Evolutionary conservation across 2,113 vertebrate genomes (phyloP), one percentile per base, ranked within the genome.

Genomic region (Burhinus bistriatus): DNA sequence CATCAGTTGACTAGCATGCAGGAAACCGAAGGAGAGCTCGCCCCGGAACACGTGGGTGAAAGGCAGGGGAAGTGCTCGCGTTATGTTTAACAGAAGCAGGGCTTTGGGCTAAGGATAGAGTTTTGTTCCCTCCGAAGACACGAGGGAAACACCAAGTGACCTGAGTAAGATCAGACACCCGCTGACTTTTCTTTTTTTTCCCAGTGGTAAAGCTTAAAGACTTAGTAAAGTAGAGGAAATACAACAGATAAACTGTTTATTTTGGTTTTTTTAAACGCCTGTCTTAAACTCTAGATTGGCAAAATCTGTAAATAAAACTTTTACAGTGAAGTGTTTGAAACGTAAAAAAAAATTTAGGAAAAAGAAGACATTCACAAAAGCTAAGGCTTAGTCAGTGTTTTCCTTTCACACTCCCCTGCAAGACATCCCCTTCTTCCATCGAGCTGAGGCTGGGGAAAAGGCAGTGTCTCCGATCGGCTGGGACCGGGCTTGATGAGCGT

Each of bases 1-100:
- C 1, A 2, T 52, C 57, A 6, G 38, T 29, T 51, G 36, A 25
- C 9, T 14, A 7, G 17, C 0, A 0, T 12, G 34, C 65, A 57
- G 72, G 72, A 77, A 40, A 45, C 42, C 25, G 2, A 8, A 26
- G 23, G 55, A 61, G 58, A 66, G 23, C 40, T 42, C 18, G 30
- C 47, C 7, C 20, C 5, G 11, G 20, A 52, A 20, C 23, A 29
- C 0, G 5, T 12, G 52, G 49, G 64, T 47, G 45, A 38, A 23
- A 15, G 52, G 72, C 45, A 26, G 64, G 40, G 59, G 32, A 83
- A 20, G 62, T 15, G 36, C 14, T 34, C 42, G n/a, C 3, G 0
- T 9, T 26, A 5, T 4, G 9, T 38, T 59, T 8, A 55, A 38
- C 44, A 30, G 34, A 45, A 65, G 6, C 30, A 1, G 10, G 27